A percentile compares a stretch with the other conserved stretches of the same genome.
phyloP scores from a whole-genome alignment of 2,113 vertebrate genomes.

The Pseudois nayaur region DNA sequence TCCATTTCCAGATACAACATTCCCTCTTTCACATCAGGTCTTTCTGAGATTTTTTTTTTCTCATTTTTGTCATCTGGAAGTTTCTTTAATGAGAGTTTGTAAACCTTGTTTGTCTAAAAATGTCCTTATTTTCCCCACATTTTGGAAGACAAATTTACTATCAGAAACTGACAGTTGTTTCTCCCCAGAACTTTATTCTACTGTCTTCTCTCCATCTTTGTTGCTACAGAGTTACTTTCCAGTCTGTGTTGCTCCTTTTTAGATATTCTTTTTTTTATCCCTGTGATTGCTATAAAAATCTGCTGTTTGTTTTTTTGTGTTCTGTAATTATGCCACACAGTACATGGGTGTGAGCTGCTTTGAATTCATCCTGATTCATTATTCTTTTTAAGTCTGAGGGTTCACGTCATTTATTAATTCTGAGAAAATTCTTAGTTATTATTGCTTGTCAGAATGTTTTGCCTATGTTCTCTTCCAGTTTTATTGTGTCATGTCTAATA shows the following conservation, averaged over 20 bases:
- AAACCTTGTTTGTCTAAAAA: neutral
- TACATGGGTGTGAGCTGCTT: neutral
- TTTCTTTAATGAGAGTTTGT: neutral
- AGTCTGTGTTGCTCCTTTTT: neutral
- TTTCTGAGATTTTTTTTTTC: neutral
- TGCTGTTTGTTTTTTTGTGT: neutral
- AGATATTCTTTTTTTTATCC: neutral
- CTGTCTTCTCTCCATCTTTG: neutral
- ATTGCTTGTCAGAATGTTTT: too few relatives aligned
- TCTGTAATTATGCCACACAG: neutral
- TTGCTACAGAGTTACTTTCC: neutral
- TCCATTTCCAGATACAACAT: neutral
- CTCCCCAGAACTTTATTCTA: neutral
- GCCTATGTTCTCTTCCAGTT: too few relatives aligned
- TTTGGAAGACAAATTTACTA: neutral
- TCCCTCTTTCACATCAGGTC: neutral
- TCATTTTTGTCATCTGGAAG: neutral
- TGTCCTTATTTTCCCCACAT: neutral
- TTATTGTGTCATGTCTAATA: too few relatives aligned
- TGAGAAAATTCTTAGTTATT: too few relatives aligned
- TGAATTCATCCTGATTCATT: neutral
- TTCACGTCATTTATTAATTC: too few relatives aligned
- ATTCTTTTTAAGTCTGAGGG: too few relatives aligned
- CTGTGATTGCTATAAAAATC: neutral
- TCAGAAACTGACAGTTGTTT: neutral